Evolutionary conservation across 2,888 invertebrate species (phyloP), one percentile per base, ranked within the genome.

Genomic region (Caenorhabditis virilis): DNA sequence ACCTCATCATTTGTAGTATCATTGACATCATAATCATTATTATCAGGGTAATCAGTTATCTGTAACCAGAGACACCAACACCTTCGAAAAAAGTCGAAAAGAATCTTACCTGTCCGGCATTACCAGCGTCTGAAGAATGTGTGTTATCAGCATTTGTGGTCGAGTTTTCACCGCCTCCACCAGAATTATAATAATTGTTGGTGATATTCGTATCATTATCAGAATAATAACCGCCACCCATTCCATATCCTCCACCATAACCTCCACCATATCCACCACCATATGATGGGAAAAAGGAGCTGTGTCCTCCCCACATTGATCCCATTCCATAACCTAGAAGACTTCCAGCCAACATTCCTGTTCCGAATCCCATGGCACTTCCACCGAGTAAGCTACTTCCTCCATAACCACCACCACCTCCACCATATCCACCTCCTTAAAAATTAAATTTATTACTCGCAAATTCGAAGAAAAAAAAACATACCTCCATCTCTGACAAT

Each of bases 191-290:
- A 54, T 76, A 76, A 60, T 76, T 76, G 53, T 78, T 78, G 15
- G 72, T 69, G 52, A 74, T 58, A 39, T 72, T 76, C 5, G 78
- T 78, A 49, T 78, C 78, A 54, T 78, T 78, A 51, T 78, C 78
- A 23, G 70, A 71, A 39, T 70, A 67, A 52, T 73, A 70, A 15
- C 76, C 75, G 23, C 76, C 74, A 22, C 74, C 77, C 57, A 64
- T 62, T 22, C 75, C 75, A 43, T 51, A 65, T 33, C 73, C 59
- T 16, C 76, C 75, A 26, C 76, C 74, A 22, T 73, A 76, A 55
- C 62, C 60, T 22, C 75, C 75, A 43, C 49, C 62, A 26, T 72
- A 56, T 13, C 78, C 78, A 33, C 72, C 73, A 27, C 65, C 69
- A 51, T 68, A 71, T 35, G 57, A 60, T 13, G 48, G 53, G 36